Conservation (phyloP, 2,888 invertebrate genomes). For the Orchestes rusci region DNA sequence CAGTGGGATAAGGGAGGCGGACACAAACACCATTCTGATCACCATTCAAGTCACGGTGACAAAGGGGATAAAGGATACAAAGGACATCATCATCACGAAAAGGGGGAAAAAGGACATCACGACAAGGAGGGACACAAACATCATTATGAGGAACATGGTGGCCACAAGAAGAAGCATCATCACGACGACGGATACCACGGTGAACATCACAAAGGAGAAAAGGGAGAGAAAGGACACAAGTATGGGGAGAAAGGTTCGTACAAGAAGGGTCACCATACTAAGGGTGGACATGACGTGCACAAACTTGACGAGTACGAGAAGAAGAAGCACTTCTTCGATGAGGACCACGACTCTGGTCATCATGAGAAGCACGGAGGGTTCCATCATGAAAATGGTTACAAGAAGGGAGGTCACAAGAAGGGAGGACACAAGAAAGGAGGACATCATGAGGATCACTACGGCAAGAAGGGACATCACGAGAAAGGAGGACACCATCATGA, state of each 20-base stretch:
- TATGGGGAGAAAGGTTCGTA: conserved; percentile 67
- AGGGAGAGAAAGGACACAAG: conserved; percentile 58
- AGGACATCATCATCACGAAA: conserved; percentile 56
- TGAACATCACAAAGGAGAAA: conserved; percentile 58
- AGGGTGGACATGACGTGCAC: conserved; percentile 76
- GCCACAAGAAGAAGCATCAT: conserved; percentile 54
- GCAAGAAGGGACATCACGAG: conserved; percentile 72
- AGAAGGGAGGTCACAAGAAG: conserved; percentile 75
- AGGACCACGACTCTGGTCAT: conserved; percentile 73
- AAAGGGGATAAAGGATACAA: conserved; percentile 62
- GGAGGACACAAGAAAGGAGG: conserved; percentile 74
- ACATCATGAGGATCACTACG: conserved; percentile 69
- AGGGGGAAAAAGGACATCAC: conserved; percentile 59
- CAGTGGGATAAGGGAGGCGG: conserved; percentile 49
- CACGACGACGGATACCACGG: conserved; percentile 59
- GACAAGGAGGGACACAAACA: conserved; percentile 59
- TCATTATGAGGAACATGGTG: conserved; percentile 57
- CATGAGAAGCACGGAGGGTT: conserved; percentile 76
- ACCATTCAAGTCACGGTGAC: conserved; percentile 51
- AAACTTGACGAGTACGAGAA: conserved; percentile 81
- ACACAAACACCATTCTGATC: conserved; percentile 50
- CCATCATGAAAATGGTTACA: conserved; percentile 72
- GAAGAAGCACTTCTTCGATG: conserved; percentile 80
- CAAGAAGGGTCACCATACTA: conserved; percentile 79
- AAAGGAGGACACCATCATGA: conserved; percentile 75